phyloP scores from a whole-genome alignment of 2,888 invertebrate genomes.

The Chirona hameri region DNA sequence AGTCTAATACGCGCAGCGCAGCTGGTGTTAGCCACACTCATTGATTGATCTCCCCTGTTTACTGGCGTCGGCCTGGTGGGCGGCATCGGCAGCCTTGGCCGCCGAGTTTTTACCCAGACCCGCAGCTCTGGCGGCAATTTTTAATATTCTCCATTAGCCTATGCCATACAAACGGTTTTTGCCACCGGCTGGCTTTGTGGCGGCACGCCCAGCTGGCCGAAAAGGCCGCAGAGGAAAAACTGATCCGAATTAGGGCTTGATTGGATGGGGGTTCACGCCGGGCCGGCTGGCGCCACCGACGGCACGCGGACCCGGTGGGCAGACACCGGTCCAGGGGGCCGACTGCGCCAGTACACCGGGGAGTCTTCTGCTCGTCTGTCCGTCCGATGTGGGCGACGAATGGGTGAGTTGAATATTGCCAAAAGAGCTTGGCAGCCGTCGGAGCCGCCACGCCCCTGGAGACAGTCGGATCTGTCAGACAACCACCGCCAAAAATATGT shows the following conservation, averaged over 20 bases:
- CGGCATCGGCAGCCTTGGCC: background rate
- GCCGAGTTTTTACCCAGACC: background rate
- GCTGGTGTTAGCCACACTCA: background rate
- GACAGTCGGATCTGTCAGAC: too few species aligned
- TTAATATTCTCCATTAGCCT: slow-evolving; percentile 6
- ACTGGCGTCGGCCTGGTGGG: background rate
- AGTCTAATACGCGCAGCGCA: background rate
- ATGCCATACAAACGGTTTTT: background rate
- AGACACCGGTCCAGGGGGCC: too few species aligned
- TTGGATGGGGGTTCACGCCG: background rate
- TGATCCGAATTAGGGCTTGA: background rate
- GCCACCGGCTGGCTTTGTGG: background rate
- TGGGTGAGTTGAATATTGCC: too few species aligned
- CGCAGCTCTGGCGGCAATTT: background rate
- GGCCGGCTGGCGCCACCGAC: too few species aligned
- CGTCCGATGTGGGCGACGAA: too few species aligned
- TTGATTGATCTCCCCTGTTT: background rate
- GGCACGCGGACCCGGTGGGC: too few species aligned
- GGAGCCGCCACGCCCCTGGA: too few species aligned
- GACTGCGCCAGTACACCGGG: too few species aligned
- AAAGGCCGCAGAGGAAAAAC: background rate
- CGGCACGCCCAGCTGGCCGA: background rate
- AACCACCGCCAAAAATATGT: too few species aligned
- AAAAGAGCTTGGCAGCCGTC: too few species aligned
- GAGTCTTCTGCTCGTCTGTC: too few species aligned